Base-by-base conservation (phyloP, 2,888 invertebrate species). In the Sesamia inferens region DNA sequence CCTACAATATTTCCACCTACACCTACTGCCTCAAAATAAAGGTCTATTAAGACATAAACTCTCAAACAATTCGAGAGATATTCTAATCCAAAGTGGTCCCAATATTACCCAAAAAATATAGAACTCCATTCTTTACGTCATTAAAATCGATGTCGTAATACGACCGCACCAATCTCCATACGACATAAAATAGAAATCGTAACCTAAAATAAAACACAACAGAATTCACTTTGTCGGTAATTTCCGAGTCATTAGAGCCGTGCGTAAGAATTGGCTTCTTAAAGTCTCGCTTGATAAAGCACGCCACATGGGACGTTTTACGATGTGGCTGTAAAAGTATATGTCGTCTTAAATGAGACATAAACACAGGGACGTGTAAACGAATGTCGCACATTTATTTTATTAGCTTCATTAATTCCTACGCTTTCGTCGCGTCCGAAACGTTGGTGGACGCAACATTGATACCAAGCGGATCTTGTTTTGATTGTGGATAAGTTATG, bases 281-380 rank as follows among this genome's bases (percentile, higher is more conserved):
- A 89, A 87, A 90, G 89, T 86, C 86, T 82, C 86, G 87, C 87
- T 88, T 93, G 92, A 91, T 92, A 92, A 90, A 92, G 88, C 90
- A 85, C 91, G 90, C 93, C 95, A 94, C 93, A 94, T 94, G 94
- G 92, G 91, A 90, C 91, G 89, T 88, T 96, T 95, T 95, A 96
- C 94, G 94, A 93, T 86, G 79, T 74, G 86, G 91, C 90, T 93
- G 94, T 96, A 95, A 95, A 95, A 95, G 93, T 94, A 93, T 95
- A 95, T 92, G 94, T 94, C 94, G 93, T 91, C 95, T 95, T 95
- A 96, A 96, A 96, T 95, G 95, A 95, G 95, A 95, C 95, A 95
- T 96, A 95, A 96, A 96, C 94, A 94, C 89, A 88, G 93, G 91
- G 93, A 95, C 93, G 94, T 95, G 94, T 96, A 95, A 96, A 95